A percentile compares a stretch with the other conserved stretches of the same genome.
Conservation (phyloP, 2,113 vertebrate genomes). For the Melanerpes aurifrons region DNA sequence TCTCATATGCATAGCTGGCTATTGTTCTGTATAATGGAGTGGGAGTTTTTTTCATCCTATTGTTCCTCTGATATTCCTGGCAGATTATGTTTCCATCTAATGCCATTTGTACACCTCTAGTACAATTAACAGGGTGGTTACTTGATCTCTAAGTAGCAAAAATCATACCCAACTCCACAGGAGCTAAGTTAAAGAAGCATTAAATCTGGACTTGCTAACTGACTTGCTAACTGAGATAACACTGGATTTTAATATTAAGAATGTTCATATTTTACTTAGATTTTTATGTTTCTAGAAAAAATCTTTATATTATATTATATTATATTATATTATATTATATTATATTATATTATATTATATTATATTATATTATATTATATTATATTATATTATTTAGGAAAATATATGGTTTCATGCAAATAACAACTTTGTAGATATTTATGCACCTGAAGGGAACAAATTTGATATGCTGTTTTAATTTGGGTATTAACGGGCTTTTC, state of each 20-base stretch:
- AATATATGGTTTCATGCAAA: not conserved
- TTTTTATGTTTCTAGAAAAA: not conserved
- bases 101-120: not conserved
- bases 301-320: not conserved
- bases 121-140: conserved; percentile 5
- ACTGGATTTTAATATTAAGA: not conserved
- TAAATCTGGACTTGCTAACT: not conserved
- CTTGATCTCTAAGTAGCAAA: conserved; percentile 10
- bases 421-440: not conserved
- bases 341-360: not conserved
- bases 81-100: conserved; percentile 19
- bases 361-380: not conserved
- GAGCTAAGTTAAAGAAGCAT: not conserved
- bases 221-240: not conserved
- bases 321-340: not conserved
- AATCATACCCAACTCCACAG: not conserved
- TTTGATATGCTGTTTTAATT: not conserved
- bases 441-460: not conserved
- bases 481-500: not conserved
- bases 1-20: not conserved
- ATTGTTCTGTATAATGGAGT: not conserved
- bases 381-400: not conserved
- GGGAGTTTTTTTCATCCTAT: not conserved
- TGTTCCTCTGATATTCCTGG: conserved; percentile 25
- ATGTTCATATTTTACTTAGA: not conserved